These are phyloP conservation scores for Himantopus leucocephalus DNA, from an alignment of 2,113 vertebrate species.

Conservation along the genomic window DNA sequence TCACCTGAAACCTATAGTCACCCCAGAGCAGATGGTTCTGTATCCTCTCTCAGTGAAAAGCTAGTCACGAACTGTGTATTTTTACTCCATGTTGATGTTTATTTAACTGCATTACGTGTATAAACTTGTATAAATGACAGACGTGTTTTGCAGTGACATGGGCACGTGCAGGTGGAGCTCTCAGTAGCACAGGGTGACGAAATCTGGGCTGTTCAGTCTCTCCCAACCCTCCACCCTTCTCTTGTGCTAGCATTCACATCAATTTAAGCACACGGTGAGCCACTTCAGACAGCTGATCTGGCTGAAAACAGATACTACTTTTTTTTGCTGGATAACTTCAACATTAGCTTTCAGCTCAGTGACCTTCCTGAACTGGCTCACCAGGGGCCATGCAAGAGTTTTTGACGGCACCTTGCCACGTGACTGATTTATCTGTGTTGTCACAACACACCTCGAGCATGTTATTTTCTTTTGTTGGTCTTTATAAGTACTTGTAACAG, in stretches of 20 bases:
- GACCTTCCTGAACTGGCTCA: neutral
- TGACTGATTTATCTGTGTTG: neutral
- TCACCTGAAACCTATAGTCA: neutral
- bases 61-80: rapidly evolving
- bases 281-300: neutral
- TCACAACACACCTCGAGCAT: neutral
- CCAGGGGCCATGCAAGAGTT: neutral
- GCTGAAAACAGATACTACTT: neutral
- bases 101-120: neutral
- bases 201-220: neutral
- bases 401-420: neutral
- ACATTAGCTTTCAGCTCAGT: neutral
- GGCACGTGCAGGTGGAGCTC: neutral
- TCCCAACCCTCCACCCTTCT: neutral
- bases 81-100: neutral
- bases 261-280: neutral
- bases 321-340: neutral
- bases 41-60: neutral
- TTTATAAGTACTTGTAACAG: neutral
- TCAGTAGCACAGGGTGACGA: neutral
- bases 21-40: neutral
- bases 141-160: neutral
- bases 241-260: neutral
- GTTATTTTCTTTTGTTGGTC: neutral
- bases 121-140: neutral